Evolutionary conservation across 2,797 vertebrate species (phyloP), one percentile per base, ranked within the genome.

Genomic region (Aldrovandia affinis): DNA sequence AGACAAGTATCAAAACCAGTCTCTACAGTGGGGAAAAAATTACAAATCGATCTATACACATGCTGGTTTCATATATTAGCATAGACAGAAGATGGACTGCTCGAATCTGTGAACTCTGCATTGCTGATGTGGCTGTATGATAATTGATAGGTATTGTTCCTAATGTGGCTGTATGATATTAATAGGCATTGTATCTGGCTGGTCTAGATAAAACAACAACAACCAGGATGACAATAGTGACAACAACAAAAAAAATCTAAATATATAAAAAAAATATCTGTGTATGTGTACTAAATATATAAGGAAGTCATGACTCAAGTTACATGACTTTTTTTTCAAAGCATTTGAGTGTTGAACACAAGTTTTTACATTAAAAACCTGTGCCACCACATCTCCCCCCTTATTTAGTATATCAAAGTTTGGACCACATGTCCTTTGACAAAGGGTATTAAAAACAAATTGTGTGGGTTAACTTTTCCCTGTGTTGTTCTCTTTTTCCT

Each of bases 321-420:
- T 90, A 94, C 93, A 93, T 95, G 94, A 95, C 95, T 95, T 96
- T 95, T n/a, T n/a, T 95, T 95, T 94, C 93, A 91, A 90, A 92
- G 92, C 93, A 92, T 95, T 95, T 92, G 93, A 93, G 93, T 96
- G 95, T 95, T 95, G 94, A 94, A 94, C 93, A 93, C 95, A 93
- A 94, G 96, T 97, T 97, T 97, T 97, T 97, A 97, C 96, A 97
- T 97, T 97, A 97, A 97, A 97, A 96, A 96, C 95, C 94, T 94
- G 95, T 94, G 95, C 94, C 94, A 93, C 94, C 93, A 89, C 93
- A 86, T 12, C 20, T 89, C 88, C 89, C 90, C 90, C 87, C 85
- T 88, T 55, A 93, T 93, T 94, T 94, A 93, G 91, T 93, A 92
- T 93, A 92, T 94, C 91, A 90, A 92, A 84, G 90, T 94, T 93